Conservation (phyloP, 2,797 vertebrate genomes). For the Chelidonichthys spinosus region DNA sequence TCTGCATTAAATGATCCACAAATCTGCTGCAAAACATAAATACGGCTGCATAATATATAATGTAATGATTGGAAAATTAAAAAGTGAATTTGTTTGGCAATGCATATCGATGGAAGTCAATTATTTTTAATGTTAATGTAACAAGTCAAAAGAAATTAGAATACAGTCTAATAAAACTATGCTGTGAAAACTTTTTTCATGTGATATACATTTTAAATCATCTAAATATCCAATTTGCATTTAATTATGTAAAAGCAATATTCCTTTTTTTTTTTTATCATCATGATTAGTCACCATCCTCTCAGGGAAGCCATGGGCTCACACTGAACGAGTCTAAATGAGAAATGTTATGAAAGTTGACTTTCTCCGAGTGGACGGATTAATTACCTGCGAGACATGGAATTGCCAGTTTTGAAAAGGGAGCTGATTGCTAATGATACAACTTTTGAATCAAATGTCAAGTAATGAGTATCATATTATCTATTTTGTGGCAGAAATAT, state of each 20-base stretch:
- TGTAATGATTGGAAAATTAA: background rate
- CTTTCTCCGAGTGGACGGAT: slow-evolving; percentile 4
- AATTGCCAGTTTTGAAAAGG: slow-evolving; percentile 27
- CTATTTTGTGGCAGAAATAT: background rate
- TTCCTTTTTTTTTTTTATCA: slow-evolving; percentile 4
- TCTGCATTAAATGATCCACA: slow-evolving; percentile 5
- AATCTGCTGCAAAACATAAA: slow-evolving; percentile 2
- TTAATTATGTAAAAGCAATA: slow-evolving; percentile 14
- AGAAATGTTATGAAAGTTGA: slow-evolving; percentile 22
- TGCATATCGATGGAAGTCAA: background rate
- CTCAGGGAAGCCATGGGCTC: background rate
- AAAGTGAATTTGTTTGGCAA: background rate
- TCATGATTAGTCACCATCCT: slow-evolving; percentile 33
- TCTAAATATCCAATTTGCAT: slow-evolving; percentile 27
- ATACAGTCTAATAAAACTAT: background rate
- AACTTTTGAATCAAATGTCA: slow-evolving; percentile 9
- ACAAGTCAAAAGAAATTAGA: background rate
- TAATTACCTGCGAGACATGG: background rate
- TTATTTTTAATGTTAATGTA: background rate
- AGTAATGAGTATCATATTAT: slow-evolving; percentile 2
- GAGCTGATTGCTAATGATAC: slow-evolving; percentile 12
- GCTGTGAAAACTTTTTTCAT: background rate
- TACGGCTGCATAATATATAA: no score
- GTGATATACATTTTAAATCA: background rate
- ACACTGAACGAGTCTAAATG: slow-evolving; percentile 13